Evolutionary conservation across 2,113 vertebrate genomes (phyloP).

Genomic region (Mesoclemmys tuberculata): DNA sequence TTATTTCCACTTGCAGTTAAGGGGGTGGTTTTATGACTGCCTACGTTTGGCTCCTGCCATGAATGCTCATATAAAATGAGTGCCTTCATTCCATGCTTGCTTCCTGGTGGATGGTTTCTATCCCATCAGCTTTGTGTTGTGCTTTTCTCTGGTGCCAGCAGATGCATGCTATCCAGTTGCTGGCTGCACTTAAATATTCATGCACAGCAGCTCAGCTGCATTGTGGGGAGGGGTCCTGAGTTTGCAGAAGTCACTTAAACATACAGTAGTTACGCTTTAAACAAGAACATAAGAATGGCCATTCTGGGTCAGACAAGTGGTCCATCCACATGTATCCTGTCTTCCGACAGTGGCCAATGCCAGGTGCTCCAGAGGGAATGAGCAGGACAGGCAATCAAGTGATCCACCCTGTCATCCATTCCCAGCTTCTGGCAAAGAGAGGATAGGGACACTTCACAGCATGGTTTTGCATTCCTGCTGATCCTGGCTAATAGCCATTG

Average conservation of each 20-base stretch:
- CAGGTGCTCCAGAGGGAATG: too few species aligned
- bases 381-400: too few species aligned
- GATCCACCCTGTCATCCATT: too few species aligned
- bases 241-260: not conserved
- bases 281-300: not conserved
- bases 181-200: too few species aligned
- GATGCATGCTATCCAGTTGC: not conserved
- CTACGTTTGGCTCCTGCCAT: rapidly evolving
- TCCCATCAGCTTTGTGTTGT: rapidly evolving
- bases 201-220: rapidly evolving
- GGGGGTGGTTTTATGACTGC: rapidly evolving
- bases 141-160: not conserved
- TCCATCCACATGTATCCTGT: too few species aligned
- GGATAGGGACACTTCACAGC: too few species aligned
- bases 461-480: too few species aligned
- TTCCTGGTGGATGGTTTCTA: not conserved
- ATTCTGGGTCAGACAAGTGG: too few species aligned
- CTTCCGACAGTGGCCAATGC: too few species aligned
- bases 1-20: not conserved
- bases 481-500: too few species aligned
- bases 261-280: rapidly evolving
- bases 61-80: rapidly evolving
- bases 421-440: too few species aligned
- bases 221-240: not conserved
- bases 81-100: rapidly evolving